Evolutionary conservation across 2,113 vertebrate species (phyloP), one percentile per base, ranked within the genome.

Genomic region (Xerus inauris): DNA sequence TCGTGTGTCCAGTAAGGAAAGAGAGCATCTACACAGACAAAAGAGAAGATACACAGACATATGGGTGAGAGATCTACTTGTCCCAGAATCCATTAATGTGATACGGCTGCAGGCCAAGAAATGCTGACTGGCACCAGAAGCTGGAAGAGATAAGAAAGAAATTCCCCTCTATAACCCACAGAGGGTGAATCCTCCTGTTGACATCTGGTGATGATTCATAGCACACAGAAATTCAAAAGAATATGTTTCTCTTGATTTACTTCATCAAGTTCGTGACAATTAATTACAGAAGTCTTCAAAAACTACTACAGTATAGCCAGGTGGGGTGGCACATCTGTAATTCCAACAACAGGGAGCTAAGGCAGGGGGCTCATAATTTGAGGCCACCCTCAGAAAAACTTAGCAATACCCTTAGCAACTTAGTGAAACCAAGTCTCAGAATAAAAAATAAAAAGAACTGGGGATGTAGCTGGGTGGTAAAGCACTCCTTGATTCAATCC

Each of bases 101-200:
- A 38, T 5, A 5, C 3, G 5, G 11, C 17, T 4, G 19, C n/a
- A 49, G 26, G 4, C 75, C 24, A 24, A 30, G 32, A 42, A 69
- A 13, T 26, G 6, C 26, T 40, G 26, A 28, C 0, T 24, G 24
- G 4, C 11, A 51, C 14, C 11, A 30, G 59, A 54, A 6, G 0
- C 5, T 71, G 12, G 1, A 57, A 89, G 5, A 89, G 26, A 5
- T 1, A 73, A 30, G 57, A 42, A 35, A 16, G 9, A 17, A 0
- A 57, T n/a, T n/a, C 6, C 40, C 57, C 6, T 13, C 3, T 35
- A 14, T 22, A 38, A 2, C 13, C 24, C 47, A 8, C 8, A 40
- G 26, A 82, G 42, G 12, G 20, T 76, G 7, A 5, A 5, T 1
- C 0, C 0, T 35, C 30, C 8, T 40, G 8, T 10, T 42, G 3